Conservation (phyloP, 2,888 invertebrate species). For the Nysson spinosus region DNA sequence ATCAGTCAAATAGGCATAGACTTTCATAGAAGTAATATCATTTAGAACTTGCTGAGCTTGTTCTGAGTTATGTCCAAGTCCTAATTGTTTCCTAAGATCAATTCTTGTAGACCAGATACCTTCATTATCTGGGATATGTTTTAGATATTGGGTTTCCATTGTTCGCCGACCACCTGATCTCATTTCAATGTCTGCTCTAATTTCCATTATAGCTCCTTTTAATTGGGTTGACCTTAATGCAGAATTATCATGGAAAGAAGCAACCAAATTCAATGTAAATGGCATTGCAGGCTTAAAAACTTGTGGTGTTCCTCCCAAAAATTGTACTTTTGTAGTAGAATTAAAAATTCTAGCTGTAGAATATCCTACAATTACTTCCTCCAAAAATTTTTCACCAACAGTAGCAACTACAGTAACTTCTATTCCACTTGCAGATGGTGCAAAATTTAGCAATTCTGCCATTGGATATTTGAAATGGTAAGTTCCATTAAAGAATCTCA, state of each 20-base stretch:
- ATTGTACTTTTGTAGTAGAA: conserved; percentile 88
- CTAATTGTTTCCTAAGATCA: conserved; percentile 85
- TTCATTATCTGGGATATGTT: conserved; percentile 82
- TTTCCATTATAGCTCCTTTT: conserved; percentile 82
- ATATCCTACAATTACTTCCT: conserved; percentile 91
- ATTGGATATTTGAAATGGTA: conserved; percentile 92
- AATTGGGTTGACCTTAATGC: conserved; percentile 84
- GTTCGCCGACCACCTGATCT: conserved; percentile 82
- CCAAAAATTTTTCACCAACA: conserved; percentile 91
- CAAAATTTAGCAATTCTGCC: conserved; percentile 84
- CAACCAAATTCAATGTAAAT: conserved; percentile 87
- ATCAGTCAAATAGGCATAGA: conserved; percentile 85
- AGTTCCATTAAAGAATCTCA: conserved; percentile 92
- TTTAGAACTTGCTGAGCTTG: conserved; percentile 82
- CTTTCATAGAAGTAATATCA: conserved; percentile 83
- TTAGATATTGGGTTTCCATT: conserved; percentile 81
- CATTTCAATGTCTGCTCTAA: conserved; percentile 82
- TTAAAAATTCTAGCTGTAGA: conserved; percentile 93
- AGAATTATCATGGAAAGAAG: conserved; percentile 95
- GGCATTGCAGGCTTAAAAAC: conserved; percentile 98
- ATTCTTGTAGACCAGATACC: conserved; percentile 92
- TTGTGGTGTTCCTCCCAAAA: conserved; percentile 94
- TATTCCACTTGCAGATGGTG: conserved; percentile 84
- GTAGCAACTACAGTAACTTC: conserved; percentile 91
- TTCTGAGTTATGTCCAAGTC: conserved; percentile 80